Base-by-base conservation (phyloP, 1,140 invertebrate species). In the Macrobrachium rosenbergii region DNA sequence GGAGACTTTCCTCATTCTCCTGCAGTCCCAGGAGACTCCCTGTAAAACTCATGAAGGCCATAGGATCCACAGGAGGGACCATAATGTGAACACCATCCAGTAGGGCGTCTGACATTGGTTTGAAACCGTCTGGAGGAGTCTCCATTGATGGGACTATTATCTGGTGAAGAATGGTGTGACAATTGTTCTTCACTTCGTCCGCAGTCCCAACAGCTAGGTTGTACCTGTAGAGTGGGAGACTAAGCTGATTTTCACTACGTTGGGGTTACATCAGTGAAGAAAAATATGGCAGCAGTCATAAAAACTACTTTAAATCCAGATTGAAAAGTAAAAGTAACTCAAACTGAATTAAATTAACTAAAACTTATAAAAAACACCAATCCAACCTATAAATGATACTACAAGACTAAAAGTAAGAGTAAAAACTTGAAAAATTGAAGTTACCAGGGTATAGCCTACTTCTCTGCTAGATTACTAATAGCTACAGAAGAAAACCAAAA, bases 31-130 rank as follows among this genome's bases (percentile, higher is more conserved):
- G 43, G 28, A 83, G 8, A 19, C 23, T 11, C 21, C 64, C 14
- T 8, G 60, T 83, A 21, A 83, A 83, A 8, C 59, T 73, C 10
- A 63, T 11, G 37, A 77, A 77, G 19, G 82, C 82, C 12, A 60
- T n/a, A n/a, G 82, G 82, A n/a, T 83, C 82, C 21, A 83, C 73
- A 0, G 52, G 16, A 45, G 82, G 82, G 17, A 77, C 59, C 10
- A 83, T 77, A 28, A 63, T 23, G 37, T 83, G 82, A n/a, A 83
- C 60, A 0, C 82, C 82, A 16, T 76, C 19, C 16, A 83, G 73
- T 60, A 83, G 37, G 17, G 59, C 58, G 19, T 76, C 82, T 10
- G 82, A 23, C 82, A 83, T 83, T 21, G 19, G 12, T 7, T 17
- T 2, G 43, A 83, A 83, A 0, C 64, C 45, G 10, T 28, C 19